These are phyloP conservation scores for Agrilus planipennis DNA, from an alignment of 1,140 invertebrate species.

Conservation along the genomic window DNA sequence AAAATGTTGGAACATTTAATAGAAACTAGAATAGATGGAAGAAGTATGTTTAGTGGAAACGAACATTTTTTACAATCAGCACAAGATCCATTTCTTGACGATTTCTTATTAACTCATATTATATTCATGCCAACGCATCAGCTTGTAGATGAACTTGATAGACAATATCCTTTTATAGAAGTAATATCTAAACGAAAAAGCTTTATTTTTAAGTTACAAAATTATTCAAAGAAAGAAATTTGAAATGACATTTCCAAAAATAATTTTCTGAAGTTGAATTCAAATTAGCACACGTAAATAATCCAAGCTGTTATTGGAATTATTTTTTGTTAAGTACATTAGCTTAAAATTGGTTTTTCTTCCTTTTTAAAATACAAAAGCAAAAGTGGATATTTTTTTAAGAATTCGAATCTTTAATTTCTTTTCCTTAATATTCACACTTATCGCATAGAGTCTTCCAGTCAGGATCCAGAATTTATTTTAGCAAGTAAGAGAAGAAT, in stretches of 20 bases:
- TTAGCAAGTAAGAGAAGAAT: conserved; percentile 63
- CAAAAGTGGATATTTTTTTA: no score
- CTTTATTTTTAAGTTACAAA: conserved; percentile 6
- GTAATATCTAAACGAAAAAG: conserved; percentile 5
- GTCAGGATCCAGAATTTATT: conserved; percentile 59
- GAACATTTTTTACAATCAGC: conserved; percentile 31
- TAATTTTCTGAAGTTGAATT: no score
- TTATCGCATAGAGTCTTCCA: conserved; percentile 47
- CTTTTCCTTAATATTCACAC: conserved; percentile 39
- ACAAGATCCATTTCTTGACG: conserved; percentile 64
- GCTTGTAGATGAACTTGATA: conserved; percentile 62
- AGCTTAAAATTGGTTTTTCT: no score
- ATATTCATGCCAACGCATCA: conserved; percentile 73
- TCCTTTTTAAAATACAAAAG: no score
- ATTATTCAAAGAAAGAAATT: no score
- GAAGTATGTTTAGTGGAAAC: conserved; percentile 36
- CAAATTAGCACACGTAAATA: no score
- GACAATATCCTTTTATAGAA: conserved; percentile 57
- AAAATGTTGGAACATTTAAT: conserved; percentile 82
- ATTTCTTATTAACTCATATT: conserved; percentile 79
- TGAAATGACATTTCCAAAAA: no score
- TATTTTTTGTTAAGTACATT: no score
- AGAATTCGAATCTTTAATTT: no score
- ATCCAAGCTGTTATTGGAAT: no score
- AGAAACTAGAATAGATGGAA: conserved; percentile 62